These are phyloP conservation scores for Oreochromis niloticus DNA, from an alignment of 2,113 vertebrate species.

Conservation along the genomic window DNA sequence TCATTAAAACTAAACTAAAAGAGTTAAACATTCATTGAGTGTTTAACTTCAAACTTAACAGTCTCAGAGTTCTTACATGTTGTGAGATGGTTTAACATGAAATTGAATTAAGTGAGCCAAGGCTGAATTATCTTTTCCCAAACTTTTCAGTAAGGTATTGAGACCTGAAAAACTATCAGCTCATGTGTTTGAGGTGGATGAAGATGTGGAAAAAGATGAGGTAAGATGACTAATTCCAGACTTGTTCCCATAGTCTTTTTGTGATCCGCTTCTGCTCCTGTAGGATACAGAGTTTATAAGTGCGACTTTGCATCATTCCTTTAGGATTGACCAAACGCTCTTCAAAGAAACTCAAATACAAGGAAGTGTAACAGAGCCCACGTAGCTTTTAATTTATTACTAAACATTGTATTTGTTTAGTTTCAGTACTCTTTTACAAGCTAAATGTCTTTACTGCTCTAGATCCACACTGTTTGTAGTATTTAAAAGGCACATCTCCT, in stretches of 20 bases:
- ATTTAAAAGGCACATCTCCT: not conserved
- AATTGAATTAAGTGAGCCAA: not conserved
- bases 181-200: slow-evolving; percentile 96
- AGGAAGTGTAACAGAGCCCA: not conserved
- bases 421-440: not conserved
- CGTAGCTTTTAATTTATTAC: not conserved
- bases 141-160: slow-evolving; percentile 78
- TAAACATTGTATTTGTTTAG: not conserved
- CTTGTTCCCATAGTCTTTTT: not conserved
- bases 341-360: not conserved
- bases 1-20: not conserved
- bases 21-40: not conserved
- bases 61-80: not conserved
- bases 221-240: slow-evolving; percentile 51
- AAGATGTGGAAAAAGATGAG: slow-evolving; percentile 97
- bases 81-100: not conserved
- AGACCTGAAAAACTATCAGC: slow-evolving; percentile 87
- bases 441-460: not conserved
- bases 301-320: not conserved
- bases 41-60: not conserved
- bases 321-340: not conserved
- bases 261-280: not conserved
- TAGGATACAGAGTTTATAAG: not conserved
- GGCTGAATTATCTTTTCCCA: not conserved
- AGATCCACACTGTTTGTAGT: not conserved